Evolutionary conservation across 2,888 invertebrate genomes (phyloP), one percentile per base, ranked within the genome.

Genomic region (Monopis laevigella): DNA sequence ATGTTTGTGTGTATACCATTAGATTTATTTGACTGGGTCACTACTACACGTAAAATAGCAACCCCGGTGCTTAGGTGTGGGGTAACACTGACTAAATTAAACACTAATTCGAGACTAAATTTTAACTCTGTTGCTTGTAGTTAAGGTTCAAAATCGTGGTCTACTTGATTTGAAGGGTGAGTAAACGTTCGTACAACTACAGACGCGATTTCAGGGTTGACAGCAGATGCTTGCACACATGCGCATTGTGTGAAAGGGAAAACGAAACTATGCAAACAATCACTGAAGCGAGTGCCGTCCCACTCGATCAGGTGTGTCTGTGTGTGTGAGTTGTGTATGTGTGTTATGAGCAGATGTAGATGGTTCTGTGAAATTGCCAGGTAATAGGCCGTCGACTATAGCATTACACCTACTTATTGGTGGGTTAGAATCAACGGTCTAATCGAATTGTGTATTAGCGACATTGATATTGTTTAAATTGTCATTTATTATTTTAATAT

Each of bases 361-460:
- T 75, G 77, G 74, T 75, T 75, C 78, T 73, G 77, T 77, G 75
- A 78, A 78, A 78, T 80, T 78, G 77, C 73, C 78, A 80, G 80
- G 80, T 80, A 80, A 78, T 80, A 80, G 77, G 74, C 74, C 64
- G 67, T 65, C 67, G 69, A 68, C 75, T 77, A 68, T 73, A 69
- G 67, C 62, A 74, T 75, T 77, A 77, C 75, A 77, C 71, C 71
- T 72, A 77, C 71, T 75, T 73, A 75, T 73, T 73, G 69, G 65
- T 65, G 62, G 66, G 65, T 62, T 74, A 71, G 65, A 58, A 61
- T 68, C 64, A 64, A 65, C 64, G 58, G 61, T 61, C 63, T 73
- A 71, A 77, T 72, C 71, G 66, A 72, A 72, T 72, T 70, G 62
- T 73, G 71, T 70, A 66, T 63, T 36, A 61, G 57, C 59, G 62